Percentiles rank a stretch among this genome's conserved stretches.
phyloP scores from a whole-genome alignment of 2,888 invertebrate species.

The Tanytarsus gracilentus region DNA sequence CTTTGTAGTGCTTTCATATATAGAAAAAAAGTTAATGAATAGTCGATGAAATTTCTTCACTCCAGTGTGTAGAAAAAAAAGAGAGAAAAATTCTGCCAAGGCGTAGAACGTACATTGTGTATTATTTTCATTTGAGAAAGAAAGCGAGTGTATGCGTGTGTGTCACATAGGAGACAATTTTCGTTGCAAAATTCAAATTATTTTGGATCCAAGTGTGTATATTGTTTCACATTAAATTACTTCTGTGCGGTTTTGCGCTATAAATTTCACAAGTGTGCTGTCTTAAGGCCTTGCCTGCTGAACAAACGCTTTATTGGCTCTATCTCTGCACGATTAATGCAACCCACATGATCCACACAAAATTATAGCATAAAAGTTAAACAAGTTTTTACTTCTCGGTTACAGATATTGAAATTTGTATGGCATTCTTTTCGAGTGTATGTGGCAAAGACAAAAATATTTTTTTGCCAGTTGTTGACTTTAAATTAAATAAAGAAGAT shows the following conservation, averaged over 20 bases:
- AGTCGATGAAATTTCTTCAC: neutral
- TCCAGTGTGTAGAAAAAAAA: neutral
- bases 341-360: constrained; percentile 18
- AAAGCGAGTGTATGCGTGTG: constrained; percentile 14
- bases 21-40: neutral
- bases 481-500: too few relatives aligned
- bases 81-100: constrained; percentile 20
- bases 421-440: too few relatives aligned
- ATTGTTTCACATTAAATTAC: constrained; percentile 3
- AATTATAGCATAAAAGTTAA: constrained; percentile 5
- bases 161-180: constrained; percentile 11
- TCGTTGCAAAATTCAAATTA: constrained; percentile 18
- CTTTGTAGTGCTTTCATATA: neutral
- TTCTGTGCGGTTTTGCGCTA: neutral
- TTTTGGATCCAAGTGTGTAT: constrained; percentile 3
- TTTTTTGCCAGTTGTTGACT: too few relatives aligned
- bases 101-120: constrained; percentile 20
- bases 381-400: constrained; percentile 2
- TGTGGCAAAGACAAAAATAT: too few relatives aligned
- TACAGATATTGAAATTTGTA: too few relatives aligned
- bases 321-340: neutral
- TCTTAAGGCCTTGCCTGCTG: neutral
- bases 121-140: constrained; percentile 8
- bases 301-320: neutral
- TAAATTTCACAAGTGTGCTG: neutral